Base-by-base conservation (phyloP, 2,113 vertebrate genomes). In the Amphilophus citrinellus region DNA sequence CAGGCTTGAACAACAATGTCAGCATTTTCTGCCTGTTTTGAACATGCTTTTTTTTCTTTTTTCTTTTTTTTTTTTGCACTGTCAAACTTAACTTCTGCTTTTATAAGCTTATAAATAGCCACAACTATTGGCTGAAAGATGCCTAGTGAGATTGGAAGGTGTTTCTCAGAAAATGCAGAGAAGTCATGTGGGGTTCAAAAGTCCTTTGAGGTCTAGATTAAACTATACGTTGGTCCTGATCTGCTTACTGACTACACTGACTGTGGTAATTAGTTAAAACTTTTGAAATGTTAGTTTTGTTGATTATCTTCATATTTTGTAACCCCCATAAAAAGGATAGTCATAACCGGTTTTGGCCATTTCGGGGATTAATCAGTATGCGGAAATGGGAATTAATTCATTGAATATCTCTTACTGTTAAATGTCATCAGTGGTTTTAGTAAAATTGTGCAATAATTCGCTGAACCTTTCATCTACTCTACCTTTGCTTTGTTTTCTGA, bases 401-500 rank as follows among this genome's bases (percentile, higher is more conserved):
- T 7, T 58, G 14, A 39, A 59, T 13, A 59, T 14, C 17, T 58
- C 14, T 2, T 39, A 27, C 7, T 58, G 1, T 71, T 79, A 14
- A 81, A 62, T 15, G 57, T 73, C 27, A 88, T 83, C 2, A 76
- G 42, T 22, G 15, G 39, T 32, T 61, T 85, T 39, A 39, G 37
- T 39, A 39, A 9, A 39, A 39, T 8, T 39, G 7, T 37, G 32
- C 6, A 35, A 35, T 35, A 35, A 35, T 35, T 83, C 58, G 50
- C 10, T 1, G 0, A 58, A 66, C 22, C 44, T 76, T 83, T 79
- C n/a, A 78, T 77, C 27, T 17, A 3, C 35, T 56, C 9, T 68
- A 68, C 65, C 14, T 78, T 73, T 66, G 71, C 3, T 83, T 81
- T n/a, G 27, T 71, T 87, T 82, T 42, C 5, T 3, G 42, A 86